phyloP scores from a whole-genome alignment of 2,113 vertebrate species.

The Manacus vitellinus region DNA sequence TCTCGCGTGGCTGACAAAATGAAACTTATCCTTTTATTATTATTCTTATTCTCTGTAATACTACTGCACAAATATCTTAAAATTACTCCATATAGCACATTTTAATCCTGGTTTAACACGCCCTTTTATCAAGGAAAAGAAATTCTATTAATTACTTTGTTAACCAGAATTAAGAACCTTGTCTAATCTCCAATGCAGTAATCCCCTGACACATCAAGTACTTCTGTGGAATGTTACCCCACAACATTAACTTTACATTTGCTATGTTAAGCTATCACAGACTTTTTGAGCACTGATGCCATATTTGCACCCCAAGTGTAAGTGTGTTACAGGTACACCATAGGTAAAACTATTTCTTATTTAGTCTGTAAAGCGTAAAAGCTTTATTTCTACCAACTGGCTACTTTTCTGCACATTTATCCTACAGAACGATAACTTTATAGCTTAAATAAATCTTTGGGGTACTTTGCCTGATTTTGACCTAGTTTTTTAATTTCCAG shows the following conservation, averaged over 20 bases:
- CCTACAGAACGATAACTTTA: not conserved
- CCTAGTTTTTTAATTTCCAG: not conserved
- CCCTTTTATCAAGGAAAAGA: not conserved
- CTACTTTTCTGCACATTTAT: not conserved
- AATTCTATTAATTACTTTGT: not conserved
- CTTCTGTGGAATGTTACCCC: not conserved
- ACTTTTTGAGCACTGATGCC: not conserved
- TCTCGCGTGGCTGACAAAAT: not conserved
- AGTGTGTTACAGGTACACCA: not conserved
- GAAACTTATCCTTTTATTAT: not conserved
- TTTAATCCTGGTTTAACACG: not conserved
- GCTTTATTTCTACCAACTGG: not conserved
- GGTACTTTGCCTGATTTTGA: not conserved
- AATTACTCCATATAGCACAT: not conserved
- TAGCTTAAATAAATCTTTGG: not conserved
- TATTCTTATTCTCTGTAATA: conserved; percentile 7
- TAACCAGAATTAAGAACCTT: not conserved
- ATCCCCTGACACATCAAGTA: not conserved
- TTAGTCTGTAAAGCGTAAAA: not conserved
- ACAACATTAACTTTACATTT: not conserved
- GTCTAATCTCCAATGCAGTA: not conserved
- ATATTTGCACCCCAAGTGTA: not conserved
- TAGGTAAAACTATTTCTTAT: not conserved
- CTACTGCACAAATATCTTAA: not conserved
- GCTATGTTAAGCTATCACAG: not conserved